A percentile compares a stretch with the other conserved stretches of the same genome.
These are phyloP conservation scores for Magallana ariakensis DNA, from an alignment of 1,140 invertebrate species.

Conservation along the genomic window DNA sequence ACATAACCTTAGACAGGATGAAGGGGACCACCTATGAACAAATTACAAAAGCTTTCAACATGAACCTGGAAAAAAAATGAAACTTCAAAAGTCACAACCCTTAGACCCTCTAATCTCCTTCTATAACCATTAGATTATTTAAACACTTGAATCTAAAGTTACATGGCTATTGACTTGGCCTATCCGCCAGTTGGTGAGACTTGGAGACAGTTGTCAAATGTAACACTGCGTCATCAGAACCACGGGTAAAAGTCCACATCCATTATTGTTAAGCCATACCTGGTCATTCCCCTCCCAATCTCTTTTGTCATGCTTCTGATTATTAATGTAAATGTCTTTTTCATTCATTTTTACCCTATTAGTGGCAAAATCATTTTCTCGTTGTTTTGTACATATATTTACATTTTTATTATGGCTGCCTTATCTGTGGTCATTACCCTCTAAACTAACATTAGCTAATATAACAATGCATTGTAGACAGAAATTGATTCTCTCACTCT, in stretches of 20 bases:
- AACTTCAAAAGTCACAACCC: not conserved
- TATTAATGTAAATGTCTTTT: conserved; percentile 32
- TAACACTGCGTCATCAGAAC: not conserved
- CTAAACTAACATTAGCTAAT: not conserved
- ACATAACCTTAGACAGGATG: not conserved
- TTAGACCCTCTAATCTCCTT: conserved; percentile 11
- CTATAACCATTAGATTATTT: not conserved
- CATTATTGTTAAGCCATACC: not conserved
- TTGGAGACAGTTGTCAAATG: not conserved
- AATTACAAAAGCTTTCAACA: not conserved
- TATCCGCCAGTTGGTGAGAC: too few species aligned
- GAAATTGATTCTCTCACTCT: conserved; percentile 4
- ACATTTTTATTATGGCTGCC: not conserved
- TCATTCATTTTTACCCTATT: not conserved
- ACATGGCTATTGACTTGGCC: not conserved
- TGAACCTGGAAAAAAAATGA: conserved; percentile 10
- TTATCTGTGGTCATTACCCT: not conserved
- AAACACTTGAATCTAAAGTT: conserved; percentile 1
- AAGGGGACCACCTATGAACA: conserved; percentile 3
- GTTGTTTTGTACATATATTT: conserved; percentile 15
- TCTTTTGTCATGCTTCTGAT: not conserved
- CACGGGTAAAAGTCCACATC: not conserved
- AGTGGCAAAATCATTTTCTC: not conserved
- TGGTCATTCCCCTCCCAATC: not conserved
- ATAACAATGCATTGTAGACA: not conserved